Percentiles rank a stretch among this genome's conserved stretches.
Conservation (phyloP, 2,888 invertebrate genomes). For the Leucoptera coffeella region DNA sequence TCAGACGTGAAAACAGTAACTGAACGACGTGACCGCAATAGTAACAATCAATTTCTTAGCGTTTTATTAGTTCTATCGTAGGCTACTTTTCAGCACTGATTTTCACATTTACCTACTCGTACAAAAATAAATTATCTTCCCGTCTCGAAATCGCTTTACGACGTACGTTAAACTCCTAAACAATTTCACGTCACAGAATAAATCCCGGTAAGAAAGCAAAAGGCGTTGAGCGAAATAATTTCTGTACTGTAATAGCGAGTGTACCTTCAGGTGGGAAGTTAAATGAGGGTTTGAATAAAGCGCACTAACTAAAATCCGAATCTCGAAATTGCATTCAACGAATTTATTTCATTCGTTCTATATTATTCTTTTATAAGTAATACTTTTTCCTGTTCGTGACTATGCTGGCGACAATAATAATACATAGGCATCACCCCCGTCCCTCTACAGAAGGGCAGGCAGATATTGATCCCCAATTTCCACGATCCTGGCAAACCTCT, state of each 20-base stretch:
- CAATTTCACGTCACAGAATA: not conserved
- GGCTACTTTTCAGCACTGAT: not conserved
- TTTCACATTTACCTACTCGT: not conserved
- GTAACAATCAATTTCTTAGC: conserved; percentile 44
- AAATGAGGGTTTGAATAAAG: conserved; percentile 11
- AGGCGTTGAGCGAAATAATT: conserved; percentile 6
- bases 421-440: no score
- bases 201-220: not conserved
- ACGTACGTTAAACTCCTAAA: not conserved
- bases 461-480: no score
- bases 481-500: no score
- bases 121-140: not conserved
- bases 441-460: no score
- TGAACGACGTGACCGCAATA: conserved; percentile 47
- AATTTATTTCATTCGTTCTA: no score
- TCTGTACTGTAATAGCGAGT: conserved; percentile 7
- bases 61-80: conserved; percentile 20
- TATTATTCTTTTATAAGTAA: no score
- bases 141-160: not conserved
- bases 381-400: no score
- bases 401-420: no score
- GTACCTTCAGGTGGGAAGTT: conserved; percentile 10
- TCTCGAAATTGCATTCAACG: no score
- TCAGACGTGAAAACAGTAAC: conserved; percentile 50
- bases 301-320: no score